phyloP scores from a whole-genome alignment of 1,140 invertebrate species.

The Ladona fulva region DNA sequence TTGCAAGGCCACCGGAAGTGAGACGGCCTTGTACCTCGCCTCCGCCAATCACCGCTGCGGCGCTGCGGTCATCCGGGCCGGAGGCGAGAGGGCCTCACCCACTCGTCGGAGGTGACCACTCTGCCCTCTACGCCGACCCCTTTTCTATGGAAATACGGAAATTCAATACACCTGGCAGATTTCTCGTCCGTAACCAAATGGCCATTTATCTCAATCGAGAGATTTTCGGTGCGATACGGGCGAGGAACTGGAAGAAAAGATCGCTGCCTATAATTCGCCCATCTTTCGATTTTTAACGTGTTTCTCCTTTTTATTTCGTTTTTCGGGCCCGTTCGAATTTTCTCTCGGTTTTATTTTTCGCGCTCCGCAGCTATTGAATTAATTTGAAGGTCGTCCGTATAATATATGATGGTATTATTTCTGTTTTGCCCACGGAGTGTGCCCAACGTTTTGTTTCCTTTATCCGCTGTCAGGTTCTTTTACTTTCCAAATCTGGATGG shows the following conservation, averaged over 20 bases:
- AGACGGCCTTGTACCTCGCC: background rate
- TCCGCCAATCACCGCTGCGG: background rate
- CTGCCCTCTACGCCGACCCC: background rate
- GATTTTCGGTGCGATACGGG: background rate
- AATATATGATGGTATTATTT: too few species aligned
- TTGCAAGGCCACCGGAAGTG: background rate
- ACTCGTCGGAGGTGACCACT: background rate
- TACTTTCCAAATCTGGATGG: too few species aligned
- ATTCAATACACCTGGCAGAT: conserved; percentile 1
- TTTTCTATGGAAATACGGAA: background rate
- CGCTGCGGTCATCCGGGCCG: background rate
- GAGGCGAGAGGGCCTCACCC: background rate
- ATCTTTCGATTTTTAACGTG: background rate
- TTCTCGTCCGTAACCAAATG: background rate
- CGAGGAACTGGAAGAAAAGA: background rate
- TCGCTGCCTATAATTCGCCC: too few species aligned
- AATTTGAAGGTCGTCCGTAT: background rate
- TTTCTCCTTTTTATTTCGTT: background rate
- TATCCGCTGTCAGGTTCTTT: too few species aligned
- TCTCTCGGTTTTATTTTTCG: background rate
- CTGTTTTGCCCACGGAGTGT: too few species aligned
- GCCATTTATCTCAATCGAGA: background rate
- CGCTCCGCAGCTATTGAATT: background rate
- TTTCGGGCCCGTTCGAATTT: background rate
- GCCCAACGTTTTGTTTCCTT: too few species aligned